These are phyloP conservation scores for Porites divaricata DNA, from an alignment of 92 coral and sea anemone genomes.

Conservation along the genomic window DNA sequence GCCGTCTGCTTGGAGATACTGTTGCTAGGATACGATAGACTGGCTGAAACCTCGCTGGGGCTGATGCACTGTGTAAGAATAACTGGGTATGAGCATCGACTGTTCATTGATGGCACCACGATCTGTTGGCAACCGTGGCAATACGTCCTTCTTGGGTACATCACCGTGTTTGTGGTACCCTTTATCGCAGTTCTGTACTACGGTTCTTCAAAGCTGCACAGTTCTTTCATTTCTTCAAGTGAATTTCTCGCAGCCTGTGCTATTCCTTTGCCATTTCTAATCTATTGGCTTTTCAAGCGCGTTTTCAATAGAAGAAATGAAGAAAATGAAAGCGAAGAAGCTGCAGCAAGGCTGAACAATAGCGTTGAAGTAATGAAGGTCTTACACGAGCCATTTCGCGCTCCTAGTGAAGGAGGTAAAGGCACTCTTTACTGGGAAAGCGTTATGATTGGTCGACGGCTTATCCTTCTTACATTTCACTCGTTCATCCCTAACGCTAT, in stretches of 20 bases:
- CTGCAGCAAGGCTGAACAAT: background rate
- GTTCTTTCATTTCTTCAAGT: constrained; percentile 26
- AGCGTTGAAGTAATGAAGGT: constrained; percentile 25
- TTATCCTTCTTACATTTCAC: constrained; percentile 59
- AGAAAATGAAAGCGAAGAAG: background rate
- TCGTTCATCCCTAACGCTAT: constrained; percentile 60
- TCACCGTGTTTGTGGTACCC: constrained; percentile 53
- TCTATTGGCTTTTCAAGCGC: constrained; percentile 33
- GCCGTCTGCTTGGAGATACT: constrained; percentile 61
- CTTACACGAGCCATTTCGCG: constrained; percentile 59
- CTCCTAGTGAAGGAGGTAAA: constrained; percentile 17
- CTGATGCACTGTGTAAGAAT: constrained; percentile 57
- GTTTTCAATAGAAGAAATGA: background rate
- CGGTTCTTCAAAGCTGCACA: constrained; percentile 56
- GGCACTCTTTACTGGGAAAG: constrained; percentile 79
- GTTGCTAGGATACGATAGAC: constrained; percentile 65
- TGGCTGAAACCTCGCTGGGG: constrained; percentile 52
- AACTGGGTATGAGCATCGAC: constrained; percentile 34
- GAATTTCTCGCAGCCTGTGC: constrained; percentile 50
- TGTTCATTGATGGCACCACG: constrained; percentile 60
- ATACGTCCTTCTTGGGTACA: constrained; percentile 29
- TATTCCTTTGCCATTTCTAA: constrained; percentile 46
- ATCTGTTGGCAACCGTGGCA: constrained; percentile 68
- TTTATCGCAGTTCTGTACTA: constrained; percentile 46
- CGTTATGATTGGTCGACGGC: constrained; percentile 72